Evolutionary conservation across 2,888 invertebrate genomes (phyloP).

Genomic region (Cheilosia vernalis): DNA sequence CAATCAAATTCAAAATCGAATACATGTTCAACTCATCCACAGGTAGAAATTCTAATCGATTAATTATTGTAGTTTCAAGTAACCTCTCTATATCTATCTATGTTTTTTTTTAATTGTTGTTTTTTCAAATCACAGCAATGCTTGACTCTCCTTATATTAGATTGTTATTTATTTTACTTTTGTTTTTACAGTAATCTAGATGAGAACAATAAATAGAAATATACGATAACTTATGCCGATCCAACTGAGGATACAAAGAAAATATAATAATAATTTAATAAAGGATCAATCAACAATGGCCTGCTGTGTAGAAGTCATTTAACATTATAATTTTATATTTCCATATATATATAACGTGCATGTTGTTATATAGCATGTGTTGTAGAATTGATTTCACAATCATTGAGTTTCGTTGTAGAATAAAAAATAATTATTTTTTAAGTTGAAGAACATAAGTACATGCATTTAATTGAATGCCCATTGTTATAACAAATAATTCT

Average conservation of each 20-base stretch:
- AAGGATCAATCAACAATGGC: conserved; percentile 53
- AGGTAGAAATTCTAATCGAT: conserved; percentile 62
- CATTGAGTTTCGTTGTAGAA: conserved; percentile 45
- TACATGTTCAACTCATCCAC: conserved; percentile 66
- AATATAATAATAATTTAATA: conserved; percentile 6
- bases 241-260: conserved; percentile 19
- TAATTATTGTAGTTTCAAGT: conserved; percentile 31
- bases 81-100: conserved; percentile 16
- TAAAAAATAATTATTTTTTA: conserved; percentile 15
- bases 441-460: conserved; percentile 26
- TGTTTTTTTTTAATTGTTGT: conserved; percentile 1
- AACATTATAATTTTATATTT: conserved; percentile 48
- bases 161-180: conserved; percentile 37
- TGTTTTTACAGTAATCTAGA: conserved; percentile 27
- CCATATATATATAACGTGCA: conserved; percentile 62
- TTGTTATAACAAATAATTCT: conserved; percentile 29
- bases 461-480: conserved; percentile 46
- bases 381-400: conserved; percentile 53
- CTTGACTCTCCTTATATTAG: conserved; percentile 35
- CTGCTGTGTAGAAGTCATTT: conserved; percentile 57
- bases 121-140: conserved; percentile 53
- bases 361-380: conserved; percentile 76
- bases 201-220: conserved; percentile 42
- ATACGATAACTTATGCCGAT: conserved; percentile 28
- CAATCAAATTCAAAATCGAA: conserved; percentile 49